These are phyloP conservation scores for Terrapene triunguis DNA, from an alignment of 2,113 vertebrate genomes.

Conservation along the genomic window DNA sequence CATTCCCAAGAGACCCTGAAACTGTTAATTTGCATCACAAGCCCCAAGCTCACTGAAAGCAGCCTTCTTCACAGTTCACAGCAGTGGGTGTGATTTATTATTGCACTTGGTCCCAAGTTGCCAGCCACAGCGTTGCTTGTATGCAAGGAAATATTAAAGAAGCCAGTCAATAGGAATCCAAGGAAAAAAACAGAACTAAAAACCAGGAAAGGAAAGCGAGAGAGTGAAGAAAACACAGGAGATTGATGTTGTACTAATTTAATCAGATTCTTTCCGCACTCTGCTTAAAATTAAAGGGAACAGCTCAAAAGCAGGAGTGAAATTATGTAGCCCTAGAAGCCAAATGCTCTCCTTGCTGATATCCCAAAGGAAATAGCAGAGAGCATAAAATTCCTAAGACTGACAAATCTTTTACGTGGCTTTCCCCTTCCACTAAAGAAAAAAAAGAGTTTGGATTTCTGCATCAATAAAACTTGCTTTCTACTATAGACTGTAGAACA, in stretches of 20 bases:
- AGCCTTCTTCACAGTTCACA: slow-evolving; percentile 22
- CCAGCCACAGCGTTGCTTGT: not conserved
- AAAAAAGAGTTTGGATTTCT: not conserved
- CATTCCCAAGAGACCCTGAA: slow-evolving; percentile 21
- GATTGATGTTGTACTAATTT: not conserved
- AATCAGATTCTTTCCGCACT: not conserved
- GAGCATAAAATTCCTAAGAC: not conserved
- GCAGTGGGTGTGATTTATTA: slow-evolving; percentile 37
- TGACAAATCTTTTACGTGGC: not conserved
- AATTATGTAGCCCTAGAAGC: not conserved
- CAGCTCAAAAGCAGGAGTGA: not conserved
- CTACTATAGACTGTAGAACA: not conserved
- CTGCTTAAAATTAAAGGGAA: slow-evolving; percentile 9
- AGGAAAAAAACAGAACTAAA: not conserved
- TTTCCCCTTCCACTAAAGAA: not conserved
- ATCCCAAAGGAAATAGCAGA: not conserved
- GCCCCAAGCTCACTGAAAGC: slow-evolving; percentile 34
- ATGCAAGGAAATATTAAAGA: not conserved
- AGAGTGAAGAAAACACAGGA: not conserved
- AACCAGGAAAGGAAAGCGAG: not conserved
- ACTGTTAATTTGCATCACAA: slow-evolving; percentile 63
- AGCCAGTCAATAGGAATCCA: not conserved
- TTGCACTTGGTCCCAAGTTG: not conserved
- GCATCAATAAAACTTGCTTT: not conserved
- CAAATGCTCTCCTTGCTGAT: not conserved